Evolutionary conservation across 2,797 vertebrate species (phyloP), one percentile per base, ranked within the genome.

Genomic region (Rachycentron canadum): DNA sequence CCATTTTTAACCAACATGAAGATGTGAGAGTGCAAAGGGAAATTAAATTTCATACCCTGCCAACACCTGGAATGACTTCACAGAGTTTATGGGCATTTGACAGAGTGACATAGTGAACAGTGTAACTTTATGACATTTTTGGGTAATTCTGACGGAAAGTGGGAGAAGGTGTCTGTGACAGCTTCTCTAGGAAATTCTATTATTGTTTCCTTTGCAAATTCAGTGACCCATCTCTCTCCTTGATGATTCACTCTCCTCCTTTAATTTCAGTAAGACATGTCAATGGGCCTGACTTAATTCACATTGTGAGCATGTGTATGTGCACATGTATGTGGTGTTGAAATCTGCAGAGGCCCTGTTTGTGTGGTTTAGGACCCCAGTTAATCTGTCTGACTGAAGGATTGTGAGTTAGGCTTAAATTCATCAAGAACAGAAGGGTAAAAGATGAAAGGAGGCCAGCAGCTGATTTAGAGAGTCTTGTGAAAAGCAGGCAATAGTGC

Each of bases 351-450:
- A n/a, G 32, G 43, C 49, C 26, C 53, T 66, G 26, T 62, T 43
- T 41, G 2, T 61, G 21, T 32, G 36, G 47, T 79, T 61, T 68
- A 28, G 57, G 73, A 79, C 57, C 72, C 36, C 14, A 26, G 14
- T 14, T 72, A 73, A 81, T 49, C 50, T 56, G 45, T 84, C 59
- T 0, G 16, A 73, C 57, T 64, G 28, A 63, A 41, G 69, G 55
- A 71, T 71, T 66, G 30, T 9, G n/a, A 65, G 12, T 19, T 32
- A 59, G 64, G 52, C n/a, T 84, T 74, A 79, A 71, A 82, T 62
- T 78, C 62, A 82, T 82, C 43, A 82, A 77, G 68, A 67, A 23
- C 26, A 78, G 28, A 45, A 70, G 38, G 21, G 38, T 23, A 61
- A 69, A 61, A 53, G 50, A 76, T 45, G 38, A 69, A n/a, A 65